Evolutionary conservation across 2,113 vertebrate species (phyloP).

Genomic region (Oriolus oriolus): DNA sequence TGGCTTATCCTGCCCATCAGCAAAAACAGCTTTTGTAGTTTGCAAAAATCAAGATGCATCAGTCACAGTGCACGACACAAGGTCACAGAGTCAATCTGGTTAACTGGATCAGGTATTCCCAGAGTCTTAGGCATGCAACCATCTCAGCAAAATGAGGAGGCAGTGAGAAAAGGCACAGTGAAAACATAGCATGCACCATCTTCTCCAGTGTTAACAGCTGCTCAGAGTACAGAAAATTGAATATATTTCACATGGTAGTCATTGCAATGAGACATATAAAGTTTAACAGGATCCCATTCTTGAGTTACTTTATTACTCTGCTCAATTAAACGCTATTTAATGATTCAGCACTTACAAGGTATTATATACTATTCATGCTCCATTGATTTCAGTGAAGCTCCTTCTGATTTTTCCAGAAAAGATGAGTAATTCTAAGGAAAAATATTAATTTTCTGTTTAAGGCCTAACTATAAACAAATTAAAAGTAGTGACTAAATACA

Average conservation of each 20-base stretch:
- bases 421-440: background rate
- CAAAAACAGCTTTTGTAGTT: background rate
- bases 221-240: background rate
- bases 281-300: background rate
- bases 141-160: background rate
- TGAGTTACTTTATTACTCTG: background rate
- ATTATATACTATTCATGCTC: background rate
- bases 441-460: background rate
- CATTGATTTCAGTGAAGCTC: background rate
- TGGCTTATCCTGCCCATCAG: background rate
- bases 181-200: background rate
- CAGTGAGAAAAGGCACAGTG: background rate
- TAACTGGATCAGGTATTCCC: background rate
- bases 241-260: background rate
- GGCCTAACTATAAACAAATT: background rate
- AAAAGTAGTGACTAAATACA: background rate
- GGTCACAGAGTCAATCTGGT: background rate
- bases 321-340: conserved; percentile 27
- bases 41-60: background rate
- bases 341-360: background rate
- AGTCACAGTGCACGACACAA: background rate
- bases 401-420: background rate
- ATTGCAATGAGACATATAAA: background rate
- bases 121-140: background rate
- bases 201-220: background rate